Conservation (phyloP, 2,113 vertebrate genomes). For the Brachyistius frenatus region DNA sequence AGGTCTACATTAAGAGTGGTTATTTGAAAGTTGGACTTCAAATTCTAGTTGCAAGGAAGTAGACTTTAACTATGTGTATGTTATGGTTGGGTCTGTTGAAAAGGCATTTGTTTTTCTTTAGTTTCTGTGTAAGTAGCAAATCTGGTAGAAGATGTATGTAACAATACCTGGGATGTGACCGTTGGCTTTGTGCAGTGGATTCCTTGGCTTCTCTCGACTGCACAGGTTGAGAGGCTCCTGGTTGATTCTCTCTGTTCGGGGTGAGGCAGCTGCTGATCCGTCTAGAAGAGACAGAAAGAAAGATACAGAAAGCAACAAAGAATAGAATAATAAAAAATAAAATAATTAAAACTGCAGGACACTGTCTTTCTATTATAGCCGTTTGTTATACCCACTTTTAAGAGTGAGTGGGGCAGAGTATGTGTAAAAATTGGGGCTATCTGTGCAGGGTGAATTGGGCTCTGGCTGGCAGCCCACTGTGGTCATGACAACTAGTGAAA, state of each 20-base stretch:
- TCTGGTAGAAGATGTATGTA: neutral
- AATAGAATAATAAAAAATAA: neutral
- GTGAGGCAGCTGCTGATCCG: conserved; percentile 15
- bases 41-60: neutral
- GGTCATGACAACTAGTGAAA: neutral
- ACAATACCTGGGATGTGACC: conserved; percentile 83
- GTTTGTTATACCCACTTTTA: conserved; percentile 44
- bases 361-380: neutral
- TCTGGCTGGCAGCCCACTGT: conserved; percentile 13
- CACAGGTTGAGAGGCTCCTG: conserved; percentile 84
- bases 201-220: conserved; percentile 58
- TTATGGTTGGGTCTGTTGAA: neutral
- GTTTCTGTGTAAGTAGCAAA: neutral
- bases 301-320: neutral
- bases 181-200: conserved; percentile 57
- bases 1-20: no score
- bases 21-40: no score
- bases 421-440: neutral
- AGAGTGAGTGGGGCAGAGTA: conserved; percentile 1
- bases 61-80: neutral
- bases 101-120: neutral
- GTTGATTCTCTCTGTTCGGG: neutral
- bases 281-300: conserved; percentile 10
- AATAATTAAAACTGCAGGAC: neutral
- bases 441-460: conserved; percentile 4